Percentiles rank a stretch among this genome's conserved stretches.
phyloP scores from a whole-genome alignment of 2,888 invertebrate species.

The Trilocha varians region DNA sequence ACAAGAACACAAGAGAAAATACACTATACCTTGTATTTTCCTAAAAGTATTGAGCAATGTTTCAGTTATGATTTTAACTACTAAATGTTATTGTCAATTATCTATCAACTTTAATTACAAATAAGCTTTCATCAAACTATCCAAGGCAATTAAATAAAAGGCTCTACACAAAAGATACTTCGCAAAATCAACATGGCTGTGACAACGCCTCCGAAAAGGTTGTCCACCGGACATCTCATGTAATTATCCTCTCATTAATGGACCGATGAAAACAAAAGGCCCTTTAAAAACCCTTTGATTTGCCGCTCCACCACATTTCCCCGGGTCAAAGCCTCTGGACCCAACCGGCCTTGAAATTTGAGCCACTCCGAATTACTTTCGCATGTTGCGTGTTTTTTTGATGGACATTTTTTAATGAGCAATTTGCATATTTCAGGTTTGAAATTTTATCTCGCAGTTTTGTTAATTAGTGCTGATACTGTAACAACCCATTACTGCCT shows the following conservation, averaged over 20 bases:
- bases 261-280: slow-evolving; percentile 45
- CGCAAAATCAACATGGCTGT: not conserved
- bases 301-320: slow-evolving; percentile 63
- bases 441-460: too few species aligned
- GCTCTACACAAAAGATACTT: not conserved
- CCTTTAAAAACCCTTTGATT: slow-evolving; percentile 63
- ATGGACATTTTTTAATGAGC: slow-evolving; percentile 9
- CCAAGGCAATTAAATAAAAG: too few species aligned
- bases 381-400: slow-evolving; percentile 22
- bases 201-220: slow-evolving; percentile 10
- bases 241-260: slow-evolving; percentile 49
- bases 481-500: too few species aligned
- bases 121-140: too few species aligned
- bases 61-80: too few species aligned
- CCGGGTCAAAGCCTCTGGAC: slow-evolving; percentile 52
- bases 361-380: slow-evolving; percentile 28
- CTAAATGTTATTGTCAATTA: too few species aligned
- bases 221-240: slow-evolving; percentile 36
- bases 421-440: not conserved
- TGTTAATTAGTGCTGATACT: too few species aligned
- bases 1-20: too few species aligned
- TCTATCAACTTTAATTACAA: too few species aligned
- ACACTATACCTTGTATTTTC: too few species aligned
- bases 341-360: slow-evolving; percentile 56
- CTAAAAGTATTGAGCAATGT: too few species aligned